phyloP scores from a whole-genome alignment of 2,888 invertebrate species.

The Podabrus alpinus region DNA sequence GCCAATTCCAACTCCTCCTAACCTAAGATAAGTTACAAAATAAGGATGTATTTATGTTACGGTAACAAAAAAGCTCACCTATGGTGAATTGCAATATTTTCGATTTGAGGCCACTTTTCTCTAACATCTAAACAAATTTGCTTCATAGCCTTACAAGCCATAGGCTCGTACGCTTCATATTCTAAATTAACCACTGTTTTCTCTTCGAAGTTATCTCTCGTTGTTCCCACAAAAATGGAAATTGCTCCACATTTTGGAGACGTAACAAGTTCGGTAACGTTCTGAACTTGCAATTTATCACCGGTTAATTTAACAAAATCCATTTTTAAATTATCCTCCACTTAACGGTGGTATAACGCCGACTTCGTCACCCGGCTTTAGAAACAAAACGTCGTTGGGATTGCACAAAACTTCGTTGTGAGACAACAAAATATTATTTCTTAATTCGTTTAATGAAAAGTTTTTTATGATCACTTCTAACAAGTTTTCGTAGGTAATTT shows the following conservation, averaged over 20 bases:
- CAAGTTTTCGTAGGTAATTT: conserved; percentile 63
- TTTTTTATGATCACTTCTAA: conserved; percentile 63
- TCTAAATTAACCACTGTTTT: conserved; percentile 85
- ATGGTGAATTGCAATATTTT: conserved; percentile 85
- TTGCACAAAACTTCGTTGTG: conserved; percentile 81
- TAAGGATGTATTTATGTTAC: neutral
- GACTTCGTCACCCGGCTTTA: conserved; percentile 76
- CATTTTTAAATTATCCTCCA: conserved; percentile 75
- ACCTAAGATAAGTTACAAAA: conserved; percentile 55
- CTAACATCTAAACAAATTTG: conserved; percentile 77
- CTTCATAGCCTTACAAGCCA: conserved; percentile 85
- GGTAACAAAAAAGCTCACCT: conserved; percentile 61
- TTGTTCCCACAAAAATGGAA: conserved; percentile 88
- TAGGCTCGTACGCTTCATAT: conserved; percentile 92
- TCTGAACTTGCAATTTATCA: conserved; percentile 69
- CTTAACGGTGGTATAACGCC: conserved; percentile 94
- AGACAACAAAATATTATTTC: conserved; percentile 75
- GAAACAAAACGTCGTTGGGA: conserved; percentile 55
- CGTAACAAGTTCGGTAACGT: conserved; percentile 67
- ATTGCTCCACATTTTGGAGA: conserved; percentile 83
- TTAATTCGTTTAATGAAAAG: conserved; percentile 70
- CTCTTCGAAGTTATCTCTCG: conserved; percentile 81
- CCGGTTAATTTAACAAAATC: conserved; percentile 71
- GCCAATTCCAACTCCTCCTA: conserved; percentile 80
- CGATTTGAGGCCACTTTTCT: conserved; percentile 72